Evolutionary conservation across 2,888 invertebrate genomes (phyloP).

Genomic region (Lapara coniferarum): DNA sequence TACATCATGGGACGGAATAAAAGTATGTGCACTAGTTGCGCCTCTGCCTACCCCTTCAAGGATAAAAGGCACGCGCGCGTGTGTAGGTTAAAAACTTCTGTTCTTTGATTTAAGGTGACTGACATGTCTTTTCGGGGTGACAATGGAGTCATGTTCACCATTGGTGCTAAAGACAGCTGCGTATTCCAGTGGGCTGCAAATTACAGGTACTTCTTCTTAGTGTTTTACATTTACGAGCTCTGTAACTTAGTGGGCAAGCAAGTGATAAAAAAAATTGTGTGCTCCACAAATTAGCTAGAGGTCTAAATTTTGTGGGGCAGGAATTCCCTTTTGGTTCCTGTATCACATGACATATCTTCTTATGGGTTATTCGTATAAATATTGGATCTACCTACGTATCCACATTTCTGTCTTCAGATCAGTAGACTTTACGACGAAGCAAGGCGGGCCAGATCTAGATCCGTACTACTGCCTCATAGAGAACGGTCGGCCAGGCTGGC

Average conservation of each 20-base stretch:
- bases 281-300: no score
- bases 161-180: constrained; percentile 65
- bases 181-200: constrained; percentile 69
- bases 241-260: no score
- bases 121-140: constrained; percentile 66
- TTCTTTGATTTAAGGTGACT: constrained; percentile 46
- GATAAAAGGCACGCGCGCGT: no score
- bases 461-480: constrained; percentile 89
- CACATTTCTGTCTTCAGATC: constrained; percentile 57
- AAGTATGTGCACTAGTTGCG: no score
- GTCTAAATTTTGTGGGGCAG: no score
- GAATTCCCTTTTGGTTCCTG: no score
- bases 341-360: no score
- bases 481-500: constrained; percentile 87
- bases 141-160: constrained; percentile 61
- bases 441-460: constrained; percentile 83
- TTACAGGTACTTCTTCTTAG: constrained; percentile 52
- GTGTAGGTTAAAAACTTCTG: not conserved
- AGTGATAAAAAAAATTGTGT: no score
- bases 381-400: no score
- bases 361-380: no score
- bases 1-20: no score
- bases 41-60: no score
- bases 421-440: constrained; percentile 74
- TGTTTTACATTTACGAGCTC: not conserved